Percentiles rank a stretch among this genome's conserved stretches.
phyloP scores from a whole-genome alignment of 1,140 invertebrate genomes.

The Scaptomyza montana region DNA sequence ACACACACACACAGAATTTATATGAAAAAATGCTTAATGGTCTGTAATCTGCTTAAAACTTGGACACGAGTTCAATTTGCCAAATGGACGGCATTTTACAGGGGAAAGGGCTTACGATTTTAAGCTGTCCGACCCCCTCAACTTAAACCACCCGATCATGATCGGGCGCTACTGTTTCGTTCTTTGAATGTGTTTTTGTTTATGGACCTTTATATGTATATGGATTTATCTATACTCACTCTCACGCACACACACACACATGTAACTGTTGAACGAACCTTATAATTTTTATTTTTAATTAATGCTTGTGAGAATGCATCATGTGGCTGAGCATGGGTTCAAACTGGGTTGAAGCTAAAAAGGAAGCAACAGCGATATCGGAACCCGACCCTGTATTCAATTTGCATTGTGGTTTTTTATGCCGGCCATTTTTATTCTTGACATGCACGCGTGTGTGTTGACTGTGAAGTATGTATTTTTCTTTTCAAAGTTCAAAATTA shows the following conservation, averaged over 20 bases:
- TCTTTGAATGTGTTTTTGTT: conserved; percentile 52
- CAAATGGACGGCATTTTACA: conserved; percentile 49
- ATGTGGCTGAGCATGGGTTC: not conserved
- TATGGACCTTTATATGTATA: conserved; percentile 57
- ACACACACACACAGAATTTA: conserved; percentile 33
- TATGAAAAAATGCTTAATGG: conserved; percentile 80
- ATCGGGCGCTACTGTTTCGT: conserved; percentile 27
- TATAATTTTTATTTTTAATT: conserved; percentile 75
- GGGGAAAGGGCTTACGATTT: conserved; percentile 28
- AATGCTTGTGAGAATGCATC: conserved; percentile 47
- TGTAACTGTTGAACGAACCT: conserved; percentile 29
- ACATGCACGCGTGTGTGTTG: conserved; percentile 23
- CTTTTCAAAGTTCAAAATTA: conserved; percentile 64
- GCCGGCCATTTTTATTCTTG: conserved; percentile 22
- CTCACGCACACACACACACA: not conserved
- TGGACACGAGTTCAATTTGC: conserved; percentile 81
- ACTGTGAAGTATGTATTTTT: conserved; percentile 44
- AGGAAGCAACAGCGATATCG: conserved; percentile 30
- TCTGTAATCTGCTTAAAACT: conserved; percentile 81
- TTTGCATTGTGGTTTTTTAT: conserved; percentile 48
- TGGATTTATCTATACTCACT: no score
- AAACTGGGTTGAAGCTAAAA: conserved; percentile 15
- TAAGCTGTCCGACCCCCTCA: conserved; percentile 48
- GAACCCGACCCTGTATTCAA: conserved; percentile 62
- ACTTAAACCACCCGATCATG: not conserved